A percentile compares a stretch with the other conserved stretches of the same genome.
Conservation (phyloP, 2,888 invertebrate genomes). For the Lepidocyrtoides sp. region DNA sequence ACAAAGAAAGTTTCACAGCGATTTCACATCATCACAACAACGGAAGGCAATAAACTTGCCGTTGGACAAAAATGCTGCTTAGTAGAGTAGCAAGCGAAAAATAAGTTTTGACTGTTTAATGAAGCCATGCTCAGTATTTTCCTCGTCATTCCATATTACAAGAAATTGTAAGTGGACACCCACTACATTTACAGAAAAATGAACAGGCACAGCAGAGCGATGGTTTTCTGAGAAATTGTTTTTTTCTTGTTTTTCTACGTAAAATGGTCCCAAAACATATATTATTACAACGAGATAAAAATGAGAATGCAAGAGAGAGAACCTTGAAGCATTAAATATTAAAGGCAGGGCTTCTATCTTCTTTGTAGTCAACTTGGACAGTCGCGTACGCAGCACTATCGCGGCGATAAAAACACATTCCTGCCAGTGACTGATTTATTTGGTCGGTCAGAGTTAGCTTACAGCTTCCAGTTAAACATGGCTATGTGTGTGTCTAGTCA, state of each 20-base stretch:
- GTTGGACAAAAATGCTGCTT: neutral
- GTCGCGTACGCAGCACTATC: neutral
- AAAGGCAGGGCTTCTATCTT: neutral
- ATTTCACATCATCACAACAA: conserved; percentile 19
- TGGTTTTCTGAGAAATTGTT: neutral
- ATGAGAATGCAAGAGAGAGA: neutral
- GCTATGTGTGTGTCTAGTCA: too few species aligned
- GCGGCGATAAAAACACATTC: too few species aligned
- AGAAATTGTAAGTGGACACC: neutral
- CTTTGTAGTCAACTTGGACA: neutral
- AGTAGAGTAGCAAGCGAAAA: neutral
- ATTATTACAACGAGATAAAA: neutral
- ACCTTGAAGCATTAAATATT: neutral
- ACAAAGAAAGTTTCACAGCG: conserved; percentile 27
- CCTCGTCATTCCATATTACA: too few species aligned
- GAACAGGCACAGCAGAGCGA: too few species aligned
- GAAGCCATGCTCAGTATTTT: neutral
- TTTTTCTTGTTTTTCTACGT: neutral
- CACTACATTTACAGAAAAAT: neutral
- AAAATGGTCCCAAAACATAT: neutral
- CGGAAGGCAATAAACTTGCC: neutral
- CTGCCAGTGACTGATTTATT: neutral
- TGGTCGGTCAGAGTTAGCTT: too few species aligned
- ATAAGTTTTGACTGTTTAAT: neutral
- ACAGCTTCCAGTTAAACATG: too few species aligned